Evolutionary conservation across 1,140 invertebrate genomes (phyloP), one percentile per base, ranked within the genome.

Genomic region (Lucilia sericata): DNA sequence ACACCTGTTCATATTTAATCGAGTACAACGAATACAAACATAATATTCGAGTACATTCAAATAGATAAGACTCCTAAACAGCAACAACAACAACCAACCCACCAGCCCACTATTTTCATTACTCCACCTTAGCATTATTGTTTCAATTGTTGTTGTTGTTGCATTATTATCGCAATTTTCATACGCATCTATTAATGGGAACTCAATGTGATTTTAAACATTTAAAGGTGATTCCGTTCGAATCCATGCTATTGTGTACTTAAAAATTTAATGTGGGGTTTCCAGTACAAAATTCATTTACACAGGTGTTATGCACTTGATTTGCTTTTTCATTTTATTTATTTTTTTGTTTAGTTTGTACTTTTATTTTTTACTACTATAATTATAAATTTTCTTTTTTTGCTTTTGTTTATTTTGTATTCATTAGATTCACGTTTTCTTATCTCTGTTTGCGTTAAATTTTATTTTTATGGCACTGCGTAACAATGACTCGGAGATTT

Each of bases 1-100:
- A n/a, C 55, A 60, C 55, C 55, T 60, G 55, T 60, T 60, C 55
- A 60, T 60, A 60, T 60, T 60, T 60, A 60, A 60, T 60, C 55
- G 55, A 8, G 13, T 42, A 42, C 42, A 42, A 42, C 42, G 42
- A 42, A 42, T 42, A 42, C 42, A 10, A 3, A 42, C 10, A 42
- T 30, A 30, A 3, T 30, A 30, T 30, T 30, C 2, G 42, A 42
- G 5, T n/a, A 60, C 55, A 60, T 60, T 60, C 14, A 30, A n/a
- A 60, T 17, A 60, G 55, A 60, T 60, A 60, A 60, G 55, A 60
- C 55, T 17, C 14, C 55, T 3, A 30, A 30, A 30, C 25, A 30
- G 25, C 25, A 30, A 0, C 25, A 30, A 30, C 3, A 30, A 30
- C 25, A 30, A 30, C 25, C 25, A 30, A 30, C 25, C 55, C 14